Percentiles rank a stretch among this genome's conserved stretches.
These are phyloP conservation scores for Hirtodrosophila histrioides DNA, from an alignment of 2,888 invertebrate species.

Conservation along the genomic window DNA sequence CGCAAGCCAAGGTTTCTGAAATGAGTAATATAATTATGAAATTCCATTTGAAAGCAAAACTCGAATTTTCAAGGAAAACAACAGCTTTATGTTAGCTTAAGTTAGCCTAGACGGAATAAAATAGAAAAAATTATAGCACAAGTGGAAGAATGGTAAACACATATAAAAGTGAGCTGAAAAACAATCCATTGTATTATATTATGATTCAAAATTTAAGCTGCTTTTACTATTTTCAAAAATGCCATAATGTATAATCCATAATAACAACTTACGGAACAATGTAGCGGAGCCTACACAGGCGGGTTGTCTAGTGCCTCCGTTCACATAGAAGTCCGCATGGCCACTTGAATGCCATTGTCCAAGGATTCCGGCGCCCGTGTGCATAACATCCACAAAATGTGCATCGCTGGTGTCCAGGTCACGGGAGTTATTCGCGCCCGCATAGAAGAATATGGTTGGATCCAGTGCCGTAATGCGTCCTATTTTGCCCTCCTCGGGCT, in stretches of 20 bases:
- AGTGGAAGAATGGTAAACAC: too few relatives aligned
- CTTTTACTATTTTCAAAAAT: too few relatives aligned
- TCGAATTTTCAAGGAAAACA: too few relatives aligned
- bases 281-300: slow-evolving; percentile 93
- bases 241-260: too few relatives aligned
- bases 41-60: too few relatives aligned
- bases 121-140: too few relatives aligned
- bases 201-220: too few relatives aligned
- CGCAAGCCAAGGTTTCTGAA: slow-evolving; percentile 93
- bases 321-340: slow-evolving; percentile 95
- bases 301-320: slow-evolving; percentile 94
- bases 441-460: slow-evolving; percentile 94
- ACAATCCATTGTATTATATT: too few relatives aligned
- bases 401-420: slow-evolving; percentile 93
- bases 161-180: too few relatives aligned
- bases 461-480: slow-evolving; percentile 94
- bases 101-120: too few relatives aligned
- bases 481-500: slow-evolving; percentile 88
- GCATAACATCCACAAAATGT: slow-evolving; percentile 92
- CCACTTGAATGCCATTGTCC: slow-evolving; percentile 96
- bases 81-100: too few relatives aligned
- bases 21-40: background rate
- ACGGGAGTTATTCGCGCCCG: slow-evolving; percentile 91
- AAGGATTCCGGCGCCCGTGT: slow-evolving; percentile 94
- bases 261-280: slow-evolving; percentile 88